Evolutionary conservation across 2,797 vertebrate genomes (phyloP), one percentile per base, ranked within the genome.

Genomic region (Crenuchus spilurus): DNA sequence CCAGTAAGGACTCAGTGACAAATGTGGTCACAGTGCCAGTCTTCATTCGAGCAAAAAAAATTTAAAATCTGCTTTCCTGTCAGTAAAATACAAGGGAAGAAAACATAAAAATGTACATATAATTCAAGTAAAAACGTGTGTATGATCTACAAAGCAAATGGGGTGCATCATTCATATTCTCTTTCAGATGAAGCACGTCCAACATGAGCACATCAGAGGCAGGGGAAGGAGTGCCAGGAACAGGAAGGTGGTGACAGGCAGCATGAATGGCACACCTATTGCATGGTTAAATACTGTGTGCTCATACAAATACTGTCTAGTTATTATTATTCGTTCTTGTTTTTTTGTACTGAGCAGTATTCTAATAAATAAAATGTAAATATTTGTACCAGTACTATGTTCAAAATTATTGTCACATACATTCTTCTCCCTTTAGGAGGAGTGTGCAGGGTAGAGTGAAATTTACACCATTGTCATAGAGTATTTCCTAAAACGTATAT

Each of bases 191-290:
- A 55, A 51, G 33, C 57, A 93, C 92, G 91, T 87, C 85, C 86
- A 87, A 90, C 90, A 91, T 76, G 67, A 87, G 44, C 70, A 76
- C 39, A 48, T 63, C 46, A 67, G 66, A 64, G 88, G 91, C 91
- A 87, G 85, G 86, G 85, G 85, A 82, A 89, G 85, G 82, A 82
- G 88, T 90, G 60, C 65, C 24, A 58, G 44, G 60, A 67, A 14
- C 69, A 63, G 28, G 69, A 42, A n/a, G 4, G 48, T 42, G 51
- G 65, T 60, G 75, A 60, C 65, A 65, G 66, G 61, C 42, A 60
- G 64, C 84, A 88, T 89, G 90, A 88, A 90, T 94, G 92, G 94
- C 92, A 94, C 93, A 90, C 91, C 92, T 94, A 94, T 88, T 80
- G 88, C 88, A 87, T 89, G 89, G 82, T 89, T 92, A 91, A 90